Base-by-base conservation (phyloP, 2,888 invertebrate genomes). In the Tipula vernalis region DNA sequence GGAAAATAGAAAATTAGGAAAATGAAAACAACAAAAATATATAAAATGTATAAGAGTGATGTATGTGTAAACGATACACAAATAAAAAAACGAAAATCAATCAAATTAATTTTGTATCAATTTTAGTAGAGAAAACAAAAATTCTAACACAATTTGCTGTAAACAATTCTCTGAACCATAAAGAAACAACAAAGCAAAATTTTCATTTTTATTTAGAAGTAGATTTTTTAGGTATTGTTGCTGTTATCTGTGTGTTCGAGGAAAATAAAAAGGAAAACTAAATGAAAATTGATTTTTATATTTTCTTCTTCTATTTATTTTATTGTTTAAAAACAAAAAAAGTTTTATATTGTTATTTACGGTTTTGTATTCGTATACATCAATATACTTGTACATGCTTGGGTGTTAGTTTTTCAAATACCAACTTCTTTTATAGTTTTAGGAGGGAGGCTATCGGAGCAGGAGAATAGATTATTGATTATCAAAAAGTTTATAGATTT, bases 61-160 rank as follows among this genome's bases (percentile, higher is more conserved):
- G 71, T 71, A n/a, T 71, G 71, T 71, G 28, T 28, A 18, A 28
- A 28, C 8, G 71, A 57, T 57, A 57, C 15, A 51, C 15, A 51
- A 3, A 51, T 51, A 71, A 71, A 28, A 28, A 71, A 71, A 71
- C 28, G 71, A 71, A 71, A 71, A 71, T 71, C 71, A 71, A 71
- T 71, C 71, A 71, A 71, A 71, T 71, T 71, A 71, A 71, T 71
- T 71, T 71, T 71, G 71, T 71, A 71, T 71, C 71, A 71, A 71
- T 71, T 71, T 71, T 71, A 71, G 71, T 28, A 71, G 71, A 71
- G 18, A 71, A 71, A 18, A 71, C 71, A 71, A 71, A 71, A 71
- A 71, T 71, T 71, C 71, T 71, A 71, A 71, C 71, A 71, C 71
- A 71, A 71, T 71, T 71, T 71, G 71, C 71, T 71, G 28, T 71